Evolutionary conservation across 2,888 invertebrate genomes (phyloP), one percentile per base, ranked within the genome.

Genomic region (Acanthopleura granulata): DNA sequence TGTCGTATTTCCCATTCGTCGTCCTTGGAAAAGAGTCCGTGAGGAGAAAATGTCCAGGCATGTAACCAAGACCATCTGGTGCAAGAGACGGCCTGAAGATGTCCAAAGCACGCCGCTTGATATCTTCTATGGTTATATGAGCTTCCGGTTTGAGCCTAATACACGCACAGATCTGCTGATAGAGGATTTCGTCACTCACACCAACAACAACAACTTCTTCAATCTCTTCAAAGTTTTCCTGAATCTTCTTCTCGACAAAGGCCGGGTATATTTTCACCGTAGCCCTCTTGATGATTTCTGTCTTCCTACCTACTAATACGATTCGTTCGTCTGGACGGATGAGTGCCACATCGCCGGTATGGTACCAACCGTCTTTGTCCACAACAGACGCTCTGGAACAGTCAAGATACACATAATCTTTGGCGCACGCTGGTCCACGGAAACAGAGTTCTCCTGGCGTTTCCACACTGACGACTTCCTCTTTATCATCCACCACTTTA

Each of bases 131-230:
- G 22, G 66, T 66, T 15, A 66, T 27, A 6, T 3, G 29, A 3
- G 22, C 15, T 9, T 66, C 29, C 14, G 22, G 66, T 27, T 1
- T 22, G 29, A 27, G 66, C 16, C 3, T 66, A 15, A 66, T 27
- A 66, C 18, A 66, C 1, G 29, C 66, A 12, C 66, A 66, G 6
- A 66, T 25, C 29, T 66, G 12, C 25, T 66, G 22, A 25, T 27
- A 25, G 3, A 66, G 25, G 1, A 18, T 22, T 1, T 27, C 66
- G 25, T 66, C 29, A 16, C 6, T 6, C 22, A 66, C 25, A 27
- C 25, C 66, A 16, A 66, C 66, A 22, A 66, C 66, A 66, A 66
- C 66, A 27, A 27, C 66, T 22, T 66, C 66, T 25, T 66, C 27
- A 66, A 66, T 25, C 18, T 22, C 66, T 22, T 15, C 16, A 40